Evolutionary conservation across 2,888 invertebrate genomes (phyloP), one percentile per base, ranked within the genome.

Genomic region (Diachrysia chrysitis): DNA sequence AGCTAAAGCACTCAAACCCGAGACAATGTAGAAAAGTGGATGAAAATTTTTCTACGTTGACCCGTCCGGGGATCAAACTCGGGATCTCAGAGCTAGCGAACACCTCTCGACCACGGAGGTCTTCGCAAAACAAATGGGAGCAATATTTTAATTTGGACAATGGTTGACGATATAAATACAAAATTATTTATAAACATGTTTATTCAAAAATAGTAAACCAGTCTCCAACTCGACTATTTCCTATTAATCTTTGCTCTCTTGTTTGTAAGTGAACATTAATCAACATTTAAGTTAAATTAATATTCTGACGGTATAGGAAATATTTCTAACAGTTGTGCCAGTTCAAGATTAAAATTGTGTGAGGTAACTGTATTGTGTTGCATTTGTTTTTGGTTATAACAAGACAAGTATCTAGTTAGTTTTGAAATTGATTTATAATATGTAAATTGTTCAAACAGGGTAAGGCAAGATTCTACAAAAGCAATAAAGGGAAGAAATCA

Each of bases 231-330:
- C 42, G 55, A 48, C 37, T 56, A 46, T 63, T 66, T 68, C 68
- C 60, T 70, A 76, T 64, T 68, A 66, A 71, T 66, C 68, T 76
- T 29, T 19, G 73, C 66, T 69, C 71, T 59, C 68, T 57, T 58
- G 32, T 68, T 66, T 55, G 37, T 68, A 58, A 46, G 37, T 25
- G 35, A 23, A 60, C 78, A 79, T 79, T 82, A 79, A 81, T 81
- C 82, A 81, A 69, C 58, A 66, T 78, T 77, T 62, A 79, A 63
- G 70, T 71, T 62, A 70, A 69, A 79, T 79, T 81, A 72, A 73
- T 79, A 71, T 70, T 53, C 60, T 71, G 60, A 63, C 65, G 71
- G 59, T 67, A 68, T 56, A 63, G 65, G 17, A 63, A 71, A 66
- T 64, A 56, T 75, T 75, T 54, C 51, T 42, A 68, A 69, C 51